A percentile compares a stretch with the other conserved stretches of the same genome.
phyloP scores from a whole-genome alignment of 2,797 vertebrate genomes.

The Heteromormyrus szaboi region DNA sequence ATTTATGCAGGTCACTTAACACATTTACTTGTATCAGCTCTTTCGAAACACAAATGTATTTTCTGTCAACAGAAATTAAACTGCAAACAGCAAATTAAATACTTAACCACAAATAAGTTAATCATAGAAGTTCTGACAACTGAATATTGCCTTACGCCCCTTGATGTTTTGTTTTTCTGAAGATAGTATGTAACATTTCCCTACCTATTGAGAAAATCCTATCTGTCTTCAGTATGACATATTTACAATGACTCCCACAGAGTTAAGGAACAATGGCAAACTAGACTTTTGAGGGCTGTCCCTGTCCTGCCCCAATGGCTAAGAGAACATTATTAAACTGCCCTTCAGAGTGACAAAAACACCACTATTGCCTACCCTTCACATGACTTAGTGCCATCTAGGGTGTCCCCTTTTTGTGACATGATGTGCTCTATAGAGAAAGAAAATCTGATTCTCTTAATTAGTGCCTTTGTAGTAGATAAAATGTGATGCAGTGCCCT shows the following conservation, averaged over 20 bases:
- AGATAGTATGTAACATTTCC: neutral
- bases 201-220: neutral
- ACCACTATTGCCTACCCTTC: too few relatives aligned
- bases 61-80: neutral
- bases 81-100: neutral
- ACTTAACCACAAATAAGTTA: neutral
- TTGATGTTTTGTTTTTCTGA: neutral
- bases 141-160: neutral
- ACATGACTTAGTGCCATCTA: too few relatives aligned
- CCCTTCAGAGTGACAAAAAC: too few relatives aligned
- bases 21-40: neutral
- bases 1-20: neutral
- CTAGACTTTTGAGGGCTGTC: neutral
- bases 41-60: neutral
- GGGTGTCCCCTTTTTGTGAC: too few relatives aligned
- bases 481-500: neutral
- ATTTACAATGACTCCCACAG: neutral
- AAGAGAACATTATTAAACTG: too few relatives aligned
- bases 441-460: neutral
- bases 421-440: neutral
- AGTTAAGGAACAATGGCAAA: neutral
- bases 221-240: neutral
- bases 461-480: neutral
- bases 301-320: too few relatives aligned
- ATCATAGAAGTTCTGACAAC: neutral